Evolutionary conservation across 2,888 invertebrate species (phyloP).

Genomic region (Dasypogon diadema): DNA sequence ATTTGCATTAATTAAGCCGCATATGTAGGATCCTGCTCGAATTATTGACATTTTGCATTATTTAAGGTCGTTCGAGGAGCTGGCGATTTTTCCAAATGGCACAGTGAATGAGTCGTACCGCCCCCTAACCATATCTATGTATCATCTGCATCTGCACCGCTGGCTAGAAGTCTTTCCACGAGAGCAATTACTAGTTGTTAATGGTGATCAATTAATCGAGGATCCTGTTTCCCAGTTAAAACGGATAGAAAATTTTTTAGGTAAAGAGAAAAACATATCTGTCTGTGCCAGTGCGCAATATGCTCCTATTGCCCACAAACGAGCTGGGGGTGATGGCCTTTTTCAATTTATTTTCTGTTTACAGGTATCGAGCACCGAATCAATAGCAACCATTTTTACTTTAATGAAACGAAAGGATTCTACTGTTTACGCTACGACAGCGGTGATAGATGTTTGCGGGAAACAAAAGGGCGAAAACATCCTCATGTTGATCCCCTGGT

Average conservation of each 20-base stretch:
- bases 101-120: constrained; percentile 85
- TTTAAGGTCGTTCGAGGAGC: constrained; percentile 80
- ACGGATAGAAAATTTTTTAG: constrained; percentile 88
- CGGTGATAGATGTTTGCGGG: constrained; percentile 84
- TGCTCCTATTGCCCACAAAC: background rate
- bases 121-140: constrained; percentile 89
- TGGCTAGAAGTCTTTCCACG: constrained; percentile 95
- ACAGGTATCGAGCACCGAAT: constrained; percentile 71
- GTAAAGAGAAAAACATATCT: constrained; percentile 67
- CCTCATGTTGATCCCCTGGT: constrained; percentile 85
- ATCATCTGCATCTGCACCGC: constrained; percentile 88
- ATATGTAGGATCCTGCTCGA: constrained; percentile 27
- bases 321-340: background rate
- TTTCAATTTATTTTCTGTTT: constrained; percentile 43
- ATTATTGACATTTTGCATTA: constrained; percentile 51
- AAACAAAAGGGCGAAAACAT: constrained; percentile 86
- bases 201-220: constrained; percentile 91
- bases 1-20: constrained; percentile 32
- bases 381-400: constrained; percentile 91
- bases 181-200: constrained; percentile 93
- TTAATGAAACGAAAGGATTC: constrained; percentile 96
- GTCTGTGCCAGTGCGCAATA: no score
- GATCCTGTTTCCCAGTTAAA: constrained; percentile 90
- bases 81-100: constrained; percentile 84
- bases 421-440: constrained; percentile 90